Percentiles rank a stretch among this genome's conserved stretches.
These are phyloP conservation scores for Herminia tarsipennalis DNA, from an alignment of 2,888 invertebrate species.

Conservation along the genomic window DNA sequence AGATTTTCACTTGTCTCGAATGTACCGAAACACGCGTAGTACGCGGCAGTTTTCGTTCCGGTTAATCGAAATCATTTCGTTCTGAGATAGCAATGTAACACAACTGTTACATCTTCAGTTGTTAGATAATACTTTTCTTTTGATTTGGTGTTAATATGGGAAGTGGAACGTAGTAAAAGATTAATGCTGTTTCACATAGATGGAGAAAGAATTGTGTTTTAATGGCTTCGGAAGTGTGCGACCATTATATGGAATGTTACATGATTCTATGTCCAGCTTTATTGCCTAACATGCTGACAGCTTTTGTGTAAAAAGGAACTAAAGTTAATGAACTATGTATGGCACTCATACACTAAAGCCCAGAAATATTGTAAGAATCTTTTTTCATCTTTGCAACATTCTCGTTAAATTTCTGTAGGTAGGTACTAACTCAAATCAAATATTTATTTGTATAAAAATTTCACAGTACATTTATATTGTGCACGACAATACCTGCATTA, in stretches of 20 bases:
- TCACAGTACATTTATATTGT: too few species aligned
- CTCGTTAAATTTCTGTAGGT: too few species aligned
- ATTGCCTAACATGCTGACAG: too few species aligned
- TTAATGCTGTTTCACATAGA: background rate
- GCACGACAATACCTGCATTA: too few species aligned
- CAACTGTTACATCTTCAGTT: conserved; percentile 19
- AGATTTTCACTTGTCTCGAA: conserved; percentile 30
- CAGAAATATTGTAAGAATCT: too few species aligned
- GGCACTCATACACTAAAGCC: too few species aligned
- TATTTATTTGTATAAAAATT: too few species aligned
- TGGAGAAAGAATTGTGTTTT: background rate
- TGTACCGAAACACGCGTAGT: conserved; percentile 24
- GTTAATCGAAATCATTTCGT: conserved; percentile 16
- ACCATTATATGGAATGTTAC: background rate
- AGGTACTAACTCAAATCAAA: too few species aligned
- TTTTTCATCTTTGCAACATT: too few species aligned
- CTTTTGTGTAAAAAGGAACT: too few species aligned
- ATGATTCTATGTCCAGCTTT: background rate
- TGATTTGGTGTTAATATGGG: conserved; percentile 1
- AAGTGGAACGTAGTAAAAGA: conserved; percentile 5
- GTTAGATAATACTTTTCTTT: conserved; percentile 27
- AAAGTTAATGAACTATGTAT: too few species aligned
- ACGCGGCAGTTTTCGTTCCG: conserved; percentile 28
- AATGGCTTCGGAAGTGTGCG: background rate
- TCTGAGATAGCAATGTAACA: conserved; percentile 24